Evolutionary conservation across 2,113 vertebrate genomes (phyloP).

Genomic region (Hippocampus mohnikei): DNA sequence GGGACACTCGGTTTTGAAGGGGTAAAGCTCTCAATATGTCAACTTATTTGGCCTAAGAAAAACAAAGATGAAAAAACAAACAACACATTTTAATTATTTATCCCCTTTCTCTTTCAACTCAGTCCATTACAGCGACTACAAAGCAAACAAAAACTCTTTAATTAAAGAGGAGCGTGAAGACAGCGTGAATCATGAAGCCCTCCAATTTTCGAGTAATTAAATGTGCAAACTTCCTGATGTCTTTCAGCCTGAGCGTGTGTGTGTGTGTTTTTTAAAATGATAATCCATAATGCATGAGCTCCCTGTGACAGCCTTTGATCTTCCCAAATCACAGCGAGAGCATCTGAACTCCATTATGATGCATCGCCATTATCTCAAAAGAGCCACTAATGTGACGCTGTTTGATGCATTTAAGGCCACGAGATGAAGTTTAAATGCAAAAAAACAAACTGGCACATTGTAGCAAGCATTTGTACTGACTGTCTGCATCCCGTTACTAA

Average conservation of each 20-base stretch:
- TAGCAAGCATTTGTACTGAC: neutral
- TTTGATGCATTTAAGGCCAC: neutral
- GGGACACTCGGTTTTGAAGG: too few species aligned
- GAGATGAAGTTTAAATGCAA: neutral
- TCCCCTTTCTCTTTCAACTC: conserved; percentile 14
- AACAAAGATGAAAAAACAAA: neutral
- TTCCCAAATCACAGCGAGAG: conserved; percentile 27
- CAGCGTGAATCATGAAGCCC: conserved; percentile 6
- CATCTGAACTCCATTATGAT: conserved; percentile 56
- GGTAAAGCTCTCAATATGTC: too few species aligned
- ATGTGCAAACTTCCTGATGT: conserved; percentile 44
- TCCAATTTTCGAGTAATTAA: conserved; percentile 55
- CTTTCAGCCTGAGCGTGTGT: conserved; percentile 4
- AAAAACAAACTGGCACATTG: neutral
- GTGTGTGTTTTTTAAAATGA: conserved; percentile 35
- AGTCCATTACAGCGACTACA: neutral
- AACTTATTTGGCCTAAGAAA: too few species aligned
- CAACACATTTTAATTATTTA: neutral
- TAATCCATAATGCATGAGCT: conserved; percentile 60
- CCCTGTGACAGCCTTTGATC: conserved; percentile 51
- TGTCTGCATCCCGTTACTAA: neutral
- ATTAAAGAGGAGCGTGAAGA: conserved; percentile 1
- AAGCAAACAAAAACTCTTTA: neutral
- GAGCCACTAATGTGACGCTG: neutral
- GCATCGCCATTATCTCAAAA: conserved; percentile 21